These are phyloP conservation scores for Plodia interpunctella DNA, from an alignment of 1,140 invertebrate genomes.

Conservation along the genomic window DNA sequence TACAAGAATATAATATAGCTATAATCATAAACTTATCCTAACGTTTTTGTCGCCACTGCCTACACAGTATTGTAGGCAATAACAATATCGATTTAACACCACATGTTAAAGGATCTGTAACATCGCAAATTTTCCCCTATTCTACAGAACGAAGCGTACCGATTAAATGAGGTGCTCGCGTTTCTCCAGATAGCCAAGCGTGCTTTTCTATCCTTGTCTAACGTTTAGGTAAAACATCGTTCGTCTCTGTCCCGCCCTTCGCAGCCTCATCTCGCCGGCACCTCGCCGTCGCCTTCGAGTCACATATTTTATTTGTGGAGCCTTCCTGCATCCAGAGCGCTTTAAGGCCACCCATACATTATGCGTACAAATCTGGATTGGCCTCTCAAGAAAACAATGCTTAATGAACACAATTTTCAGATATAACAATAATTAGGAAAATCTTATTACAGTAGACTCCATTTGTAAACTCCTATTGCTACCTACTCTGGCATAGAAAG, in stretches of 20 bases:
- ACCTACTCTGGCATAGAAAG: too few species aligned
- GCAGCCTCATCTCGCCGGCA: constrained; percentile 69
- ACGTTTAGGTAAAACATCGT: constrained; percentile 19
- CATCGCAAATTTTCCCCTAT: constrained; percentile 60
- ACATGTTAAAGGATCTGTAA: constrained; percentile 4
- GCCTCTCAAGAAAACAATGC: neutral
- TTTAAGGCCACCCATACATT: constrained; percentile 58
- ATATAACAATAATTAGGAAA: neutral
- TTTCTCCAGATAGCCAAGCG: constrained; percentile 72
- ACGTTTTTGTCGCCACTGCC: neutral
- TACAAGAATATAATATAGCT: neutral
- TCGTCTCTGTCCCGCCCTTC: constrained; percentile 47
- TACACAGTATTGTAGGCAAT: constrained; percentile 3
- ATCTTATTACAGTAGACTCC: neutral
- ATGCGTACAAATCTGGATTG: neutral
- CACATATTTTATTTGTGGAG: constrained; percentile 77
- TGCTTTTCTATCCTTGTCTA: constrained; percentile 38
- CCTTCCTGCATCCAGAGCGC: constrained; percentile 71
- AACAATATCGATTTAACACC: constrained; percentile 13
- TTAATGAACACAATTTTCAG: neutral
- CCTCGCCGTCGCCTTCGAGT: constrained; percentile 72
- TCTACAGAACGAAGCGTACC: constrained; percentile 69
- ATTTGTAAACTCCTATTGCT: too few species aligned
- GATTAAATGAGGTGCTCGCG: constrained; percentile 76
- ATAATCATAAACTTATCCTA: too few species aligned